Base-by-base conservation (phyloP, 2,797 vertebrate genomes). In the Xiphophorus birchmanni region DNA sequence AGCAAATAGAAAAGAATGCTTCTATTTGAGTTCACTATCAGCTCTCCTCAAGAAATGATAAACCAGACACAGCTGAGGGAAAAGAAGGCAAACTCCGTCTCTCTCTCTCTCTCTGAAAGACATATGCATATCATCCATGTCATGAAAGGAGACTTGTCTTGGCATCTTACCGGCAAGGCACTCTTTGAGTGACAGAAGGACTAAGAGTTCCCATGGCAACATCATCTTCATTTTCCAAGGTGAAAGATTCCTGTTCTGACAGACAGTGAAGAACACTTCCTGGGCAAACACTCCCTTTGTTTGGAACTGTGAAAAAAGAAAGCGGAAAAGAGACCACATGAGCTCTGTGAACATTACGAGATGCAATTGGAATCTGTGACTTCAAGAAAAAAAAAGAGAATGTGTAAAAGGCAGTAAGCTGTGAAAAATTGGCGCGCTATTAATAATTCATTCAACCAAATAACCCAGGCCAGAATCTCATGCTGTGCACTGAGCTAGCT, bases 121-220 rank as follows among this genome's bases (percentile, higher is more conserved):
- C 40, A 84, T 94, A 90, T 95, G 91, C 88, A 92, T 93, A 95
- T 95, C 95, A 90, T 95, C 93, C 96, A 93, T 96, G 95, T 93
- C 95, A 95, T 96, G 91, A 96, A 93, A 95, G 92, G 84, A 84
- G 84, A 91, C 91, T 94, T 92, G 82, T 94, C 94, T 85, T 84
- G 93, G 94, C 90, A 84, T 91, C 95, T 95, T 96, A 98, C 97
- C 97, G 96, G 97, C 88, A 88, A 96, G 96, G 93, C 95, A 96
- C 90, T 92, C 94, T 94, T 95, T 96, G 96, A 98, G 94, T 96
- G 96, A 96, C 96, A 98, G 96, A 92, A 97, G 96, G 95, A 96
- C 96, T 96, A 97, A 93, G 95, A 97, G 97, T 97, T 97, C 96
- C 97, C 97, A 97, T 97, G 96, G 97, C 96, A 98, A 98, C 96